Evolutionary conservation across 2,113 vertebrate species (phyloP), one percentile per base, ranked within the genome.

Genomic region (Antennarius striatus): DNA sequence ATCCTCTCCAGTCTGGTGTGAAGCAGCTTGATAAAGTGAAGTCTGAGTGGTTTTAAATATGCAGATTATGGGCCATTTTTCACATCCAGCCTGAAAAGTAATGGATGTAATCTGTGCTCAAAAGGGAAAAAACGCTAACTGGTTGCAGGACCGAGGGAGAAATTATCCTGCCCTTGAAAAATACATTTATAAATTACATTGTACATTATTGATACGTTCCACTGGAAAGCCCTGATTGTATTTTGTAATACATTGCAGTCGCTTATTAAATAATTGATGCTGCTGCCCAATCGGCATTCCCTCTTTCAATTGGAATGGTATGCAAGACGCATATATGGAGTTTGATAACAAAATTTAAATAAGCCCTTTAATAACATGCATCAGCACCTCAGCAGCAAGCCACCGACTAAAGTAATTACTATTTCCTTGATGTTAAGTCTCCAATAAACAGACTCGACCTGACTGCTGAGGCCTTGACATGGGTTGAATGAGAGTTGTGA

Each of bases 161-260:
- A 75, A 64, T 65, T 6, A 71, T 55, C 65, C 45, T n/a, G 1
- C 61, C 57, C 52, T 68, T 77, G 70, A 73, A 86, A 77, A 66
- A 61, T 57, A 58, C 56, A 73, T 75, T 82, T 77, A 62, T 75
- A 81, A 83, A 82, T 75, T 61, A 68, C 47, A 30, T 75, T 76
- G 71, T 87, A 66, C 75, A 86, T 87, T 88, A 88, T 88, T 88
- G 79, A 89, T 86, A 74, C 56, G 68, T 77, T 82, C 77, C 68
- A 53, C 59, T 47, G 62, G 64, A 79, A 80, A 65, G 62, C 79
- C 59, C 47, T 79, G 70, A 86, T 87, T 87, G 76, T 68, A 71
- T 87, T 86, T 84, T 63, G 77, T 80, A 71, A 75, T 85, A 83
- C 73, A 68, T 62, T 62, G 57, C 75, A 57, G 77, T 76, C 78